These are phyloP conservation scores for Zootoca vivipara DNA, from an alignment of 2,113 vertebrate species.

Conservation along the genomic window DNA sequence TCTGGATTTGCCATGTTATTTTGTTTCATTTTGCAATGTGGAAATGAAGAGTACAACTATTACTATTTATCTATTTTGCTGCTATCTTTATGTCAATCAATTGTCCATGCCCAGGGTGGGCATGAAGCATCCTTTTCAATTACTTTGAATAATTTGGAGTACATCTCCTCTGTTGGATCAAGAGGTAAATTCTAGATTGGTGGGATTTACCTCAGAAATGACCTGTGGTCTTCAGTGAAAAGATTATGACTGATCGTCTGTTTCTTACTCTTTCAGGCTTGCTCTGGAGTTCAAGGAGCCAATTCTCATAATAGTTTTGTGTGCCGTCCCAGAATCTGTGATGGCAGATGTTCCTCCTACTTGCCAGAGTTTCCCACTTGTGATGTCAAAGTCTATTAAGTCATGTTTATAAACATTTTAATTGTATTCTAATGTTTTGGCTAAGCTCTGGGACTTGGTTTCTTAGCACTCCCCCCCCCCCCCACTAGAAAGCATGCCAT, in stretches of 20 bases:
- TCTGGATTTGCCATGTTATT: conserved; percentile 30
- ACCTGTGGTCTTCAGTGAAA: neutral
- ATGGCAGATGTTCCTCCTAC: conserved; percentile 5
- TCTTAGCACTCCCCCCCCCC: neutral
- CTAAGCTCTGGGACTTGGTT: neutral
- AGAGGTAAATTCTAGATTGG: neutral
- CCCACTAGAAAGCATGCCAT: neutral
- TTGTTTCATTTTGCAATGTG: conserved; percentile 37
- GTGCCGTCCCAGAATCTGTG: neutral
- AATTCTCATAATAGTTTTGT: neutral
- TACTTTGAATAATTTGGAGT: neutral
- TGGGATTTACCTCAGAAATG: neutral
- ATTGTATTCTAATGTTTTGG: neutral
- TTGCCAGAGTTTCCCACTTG: neutral
- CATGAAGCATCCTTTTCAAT: neutral
- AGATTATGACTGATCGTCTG: neutral
- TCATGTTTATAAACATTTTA: conserved; percentile 23
- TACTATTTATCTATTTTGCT: conserved; percentile 38
- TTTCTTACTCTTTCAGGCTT: neutral
- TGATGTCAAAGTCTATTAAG: conserved; percentile 1
- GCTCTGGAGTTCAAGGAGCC: neutral
- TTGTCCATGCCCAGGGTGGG: neutral
- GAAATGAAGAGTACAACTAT: conserved; percentile 46
- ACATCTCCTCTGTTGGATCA: neutral
- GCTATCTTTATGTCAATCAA: neutral